Evolutionary conservation across 1,140 invertebrate species (phyloP), one percentile per base, ranked within the genome.

Genomic region (Pseudomyrmex cubaensis): DNA sequence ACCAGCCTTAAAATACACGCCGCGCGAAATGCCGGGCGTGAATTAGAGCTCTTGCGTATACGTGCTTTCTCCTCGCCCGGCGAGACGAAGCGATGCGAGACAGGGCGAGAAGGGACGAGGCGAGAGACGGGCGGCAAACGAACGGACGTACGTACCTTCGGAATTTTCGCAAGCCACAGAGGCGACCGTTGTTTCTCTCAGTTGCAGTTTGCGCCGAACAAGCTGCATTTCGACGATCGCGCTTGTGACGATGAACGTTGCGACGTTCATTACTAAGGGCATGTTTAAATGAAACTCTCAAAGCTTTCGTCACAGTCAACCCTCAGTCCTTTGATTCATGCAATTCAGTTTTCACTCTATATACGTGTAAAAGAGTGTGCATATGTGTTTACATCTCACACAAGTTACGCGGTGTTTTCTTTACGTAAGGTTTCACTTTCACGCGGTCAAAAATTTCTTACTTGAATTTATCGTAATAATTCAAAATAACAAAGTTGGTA

Each of bases 1-100:
- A 83, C 89, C 85, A 90, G 91, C 90, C 92, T 94, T 94, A 92
- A 94, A 94, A 94, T 94, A 93, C 92, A 90, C 88, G 87, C 89
- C 88, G 86, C 78, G 89, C 87, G 89, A 93, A 94, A 93, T 94
- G 89, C 91, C 92, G 83, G 87, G 90, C 92, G 92, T 93, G 90
- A 91, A 94, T 93, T 93, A 91, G 92, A 93, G 89, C 91, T 86
- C 84, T 83, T 84, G 62, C 69, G 66, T 86, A 82, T 64, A 85
- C 82, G 63, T 62, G 69, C 54, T 76, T 50, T 22, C 66, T 54
- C 48, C 66, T 76, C 84, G 64, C 73, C 57, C 46, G 76, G 70
- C 67, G 64, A 83, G 86, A 72, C 61, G 66, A 73, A 50, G 64
- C 70, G 69, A 59, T 4, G 62, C 25, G 62, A 46, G 15, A 9